Evolutionary conservation across 2,113 vertebrate genomes (phyloP).

Genomic region (Gobio gobio): DNA sequence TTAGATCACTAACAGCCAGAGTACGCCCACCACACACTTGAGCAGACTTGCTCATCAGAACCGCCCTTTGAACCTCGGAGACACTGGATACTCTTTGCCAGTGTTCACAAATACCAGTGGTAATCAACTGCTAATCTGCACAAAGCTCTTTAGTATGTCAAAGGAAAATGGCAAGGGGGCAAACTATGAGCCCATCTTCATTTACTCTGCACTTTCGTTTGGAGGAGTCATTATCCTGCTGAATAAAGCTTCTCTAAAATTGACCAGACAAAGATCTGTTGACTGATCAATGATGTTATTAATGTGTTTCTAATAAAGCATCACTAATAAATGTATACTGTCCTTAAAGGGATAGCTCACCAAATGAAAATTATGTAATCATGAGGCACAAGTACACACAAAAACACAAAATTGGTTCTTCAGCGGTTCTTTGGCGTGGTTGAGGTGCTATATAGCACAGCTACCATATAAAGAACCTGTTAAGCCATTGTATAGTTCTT

Average conservation of each 20-base stretch:
- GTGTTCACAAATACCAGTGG: slow-evolving; percentile 41
- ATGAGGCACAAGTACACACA: not conserved
- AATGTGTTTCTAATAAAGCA: not conserved
- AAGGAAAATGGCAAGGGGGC: slow-evolving; percentile 23
- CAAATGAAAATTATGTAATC: not conserved
- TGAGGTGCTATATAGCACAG: no score
- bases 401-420: no score
- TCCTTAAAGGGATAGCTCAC: not conserved
- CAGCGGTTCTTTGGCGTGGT: no score
- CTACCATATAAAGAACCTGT: no score
- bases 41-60: slow-evolving; percentile 28
- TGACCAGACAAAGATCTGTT: not conserved
- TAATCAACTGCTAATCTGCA: slow-evolving; percentile 26
- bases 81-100: slow-evolving; percentile 11
- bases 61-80: slow-evolving; percentile 4
- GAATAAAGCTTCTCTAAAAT: not conserved
- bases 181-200: slow-evolving; percentile 12
- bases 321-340: not conserved
- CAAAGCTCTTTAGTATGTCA: slow-evolving; percentile 18
- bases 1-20: slow-evolving; percentile 30
- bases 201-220: slow-evolving; percentile 17
- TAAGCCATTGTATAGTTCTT: no score
- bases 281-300: not conserved
- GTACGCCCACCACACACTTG: slow-evolving; percentile 29
- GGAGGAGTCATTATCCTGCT: slow-evolving; percentile 8